A percentile compares a stretch with the other conserved stretches of the same genome.
phyloP scores from a whole-genome alignment of 2,888 invertebrate genomes.

The Rhamnusium bicolor region DNA sequence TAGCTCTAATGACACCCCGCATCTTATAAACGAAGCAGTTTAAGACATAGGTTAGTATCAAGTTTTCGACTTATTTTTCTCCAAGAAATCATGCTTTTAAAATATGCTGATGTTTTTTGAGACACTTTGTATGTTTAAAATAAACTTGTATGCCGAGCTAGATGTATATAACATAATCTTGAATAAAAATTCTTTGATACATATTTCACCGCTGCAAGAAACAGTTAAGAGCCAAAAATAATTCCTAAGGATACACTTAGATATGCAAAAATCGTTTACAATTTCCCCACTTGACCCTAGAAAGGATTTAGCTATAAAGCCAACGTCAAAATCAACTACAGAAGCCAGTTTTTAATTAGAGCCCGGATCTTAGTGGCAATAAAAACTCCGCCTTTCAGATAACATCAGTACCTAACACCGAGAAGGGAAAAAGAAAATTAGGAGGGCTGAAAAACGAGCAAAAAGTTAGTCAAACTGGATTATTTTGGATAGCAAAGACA shows the following conservation, averaged over 20 bases:
- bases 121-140: no score
- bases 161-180: background rate
- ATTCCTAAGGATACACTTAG: background rate
- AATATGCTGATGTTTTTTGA: no score
- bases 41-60: no score
- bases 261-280: slow-evolving; percentile 1
- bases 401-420: slow-evolving; percentile 59
- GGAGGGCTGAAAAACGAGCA: slow-evolving; percentile 61
- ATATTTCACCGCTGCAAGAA: background rate
- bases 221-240: background rate
- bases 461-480: slow-evolving; percentile 65
- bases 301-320: slow-evolving; percentile 35
- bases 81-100: no score
- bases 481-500: slow-evolving; percentile 60
- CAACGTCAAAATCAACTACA: slow-evolving; percentile 54
- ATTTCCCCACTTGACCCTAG: slow-evolving; percentile 23
- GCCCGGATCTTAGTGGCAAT: slow-evolving; percentile 59
- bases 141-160: no score
- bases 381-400: slow-evolving; percentile 62
- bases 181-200: background rate
- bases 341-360: slow-evolving; percentile 63
- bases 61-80: no score
- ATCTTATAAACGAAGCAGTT: no score
- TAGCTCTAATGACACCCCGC: no score
- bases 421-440: slow-evolving; percentile 64